Percentiles rank a stretch among this genome's conserved stretches.
Conservation (phyloP, 2,797 vertebrate genomes). For the Labeo calbasu region DNA sequence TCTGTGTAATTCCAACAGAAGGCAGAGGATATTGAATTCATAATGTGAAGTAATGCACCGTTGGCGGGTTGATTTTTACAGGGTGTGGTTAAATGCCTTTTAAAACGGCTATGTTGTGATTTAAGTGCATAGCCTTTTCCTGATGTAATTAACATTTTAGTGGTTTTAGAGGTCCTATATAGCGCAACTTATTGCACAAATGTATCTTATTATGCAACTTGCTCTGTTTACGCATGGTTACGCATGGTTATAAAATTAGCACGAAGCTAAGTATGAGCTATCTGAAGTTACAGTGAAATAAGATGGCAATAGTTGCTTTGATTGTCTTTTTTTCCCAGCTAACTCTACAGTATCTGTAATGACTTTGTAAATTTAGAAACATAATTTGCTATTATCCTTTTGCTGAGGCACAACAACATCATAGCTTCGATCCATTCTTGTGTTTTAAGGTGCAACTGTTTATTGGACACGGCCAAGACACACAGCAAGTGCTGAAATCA, state of each 20-base stretch:
- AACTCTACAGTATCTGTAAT: background rate
- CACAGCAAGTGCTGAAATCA: conserved; percentile 10
- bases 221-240: conserved; percentile 55
- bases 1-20: background rate
- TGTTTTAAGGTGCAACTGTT: background rate
- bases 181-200: conserved; percentile 61
- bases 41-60: background rate
- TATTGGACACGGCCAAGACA: background rate
- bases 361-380: background rate
- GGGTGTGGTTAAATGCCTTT: conserved; percentile 11
- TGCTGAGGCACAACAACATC: background rate
- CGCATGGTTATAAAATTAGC: conserved; percentile 61
- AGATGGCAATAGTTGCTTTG: background rate
- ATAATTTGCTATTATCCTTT: background rate
- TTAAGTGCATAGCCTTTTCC: conserved; percentile 11
- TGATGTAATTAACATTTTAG: conserved; percentile 47
- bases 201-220: conserved; percentile 68
- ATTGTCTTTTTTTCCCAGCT: background rate
- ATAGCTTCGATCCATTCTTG: background rate
- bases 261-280: background rate
- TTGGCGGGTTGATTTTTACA: background rate
- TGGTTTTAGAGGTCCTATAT: conserved; percentile 57
- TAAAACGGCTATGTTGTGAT: background rate
- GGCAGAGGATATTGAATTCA: background rate
- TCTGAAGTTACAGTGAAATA: background rate